phyloP scores from a whole-genome alignment of 2,113 vertebrate genomes.

The Uropsilus gracilis region DNA sequence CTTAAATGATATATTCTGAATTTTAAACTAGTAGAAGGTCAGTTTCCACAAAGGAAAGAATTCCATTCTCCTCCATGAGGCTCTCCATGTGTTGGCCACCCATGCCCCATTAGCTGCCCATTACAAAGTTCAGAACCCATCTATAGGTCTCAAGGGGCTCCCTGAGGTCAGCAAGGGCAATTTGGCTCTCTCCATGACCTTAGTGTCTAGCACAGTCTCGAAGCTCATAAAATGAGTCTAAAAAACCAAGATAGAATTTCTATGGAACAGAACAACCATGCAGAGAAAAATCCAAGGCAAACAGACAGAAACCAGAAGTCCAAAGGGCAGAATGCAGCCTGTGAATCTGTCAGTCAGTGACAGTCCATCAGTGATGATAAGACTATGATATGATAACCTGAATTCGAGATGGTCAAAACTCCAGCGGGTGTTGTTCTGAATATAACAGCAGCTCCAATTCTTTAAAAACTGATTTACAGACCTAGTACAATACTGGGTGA shows the following conservation, averaged over 20 bases:
- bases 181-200: neutral
- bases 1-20: neutral
- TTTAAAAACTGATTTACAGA: neutral
- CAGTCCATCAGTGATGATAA: neutral
- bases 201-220: neutral
- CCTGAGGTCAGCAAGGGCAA: fast-evolving
- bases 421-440: neutral
- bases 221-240: neutral
- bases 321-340: neutral
- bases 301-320: neutral
- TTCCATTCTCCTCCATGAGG: neutral
- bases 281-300: neutral
- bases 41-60: neutral
- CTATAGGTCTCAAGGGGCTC: neutral
- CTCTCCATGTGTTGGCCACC: too few species aligned
- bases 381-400: neutral
- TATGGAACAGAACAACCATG: neutral
- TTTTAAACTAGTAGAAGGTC: neutral
- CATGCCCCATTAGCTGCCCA: too few species aligned
- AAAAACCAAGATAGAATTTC: neutral
- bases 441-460: neutral
- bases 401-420: neutral
- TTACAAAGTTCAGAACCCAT: neutral
- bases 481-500: neutral
- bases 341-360: neutral